phyloP scores from a whole-genome alignment of 2,113 vertebrate species.

The Psilopsiagon aymara region DNA sequence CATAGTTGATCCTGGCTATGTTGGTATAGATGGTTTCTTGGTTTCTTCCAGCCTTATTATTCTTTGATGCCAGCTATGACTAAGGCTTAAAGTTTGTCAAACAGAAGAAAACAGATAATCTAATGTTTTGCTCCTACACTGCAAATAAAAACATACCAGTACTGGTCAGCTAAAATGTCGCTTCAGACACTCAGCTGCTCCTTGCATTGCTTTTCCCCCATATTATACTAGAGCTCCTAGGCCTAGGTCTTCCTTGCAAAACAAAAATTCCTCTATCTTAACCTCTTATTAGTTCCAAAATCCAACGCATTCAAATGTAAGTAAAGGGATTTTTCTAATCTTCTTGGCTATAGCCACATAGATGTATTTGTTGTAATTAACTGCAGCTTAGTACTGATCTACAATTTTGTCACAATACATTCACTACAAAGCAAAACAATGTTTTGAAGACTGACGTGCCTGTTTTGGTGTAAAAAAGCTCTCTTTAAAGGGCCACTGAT shows the following conservation, averaged over 20 bases:
- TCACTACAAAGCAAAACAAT: background rate
- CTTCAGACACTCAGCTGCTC: background rate
- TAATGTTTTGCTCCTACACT: background rate
- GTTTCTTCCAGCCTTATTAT: background rate
- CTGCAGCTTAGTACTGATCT: background rate
- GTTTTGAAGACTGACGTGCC: background rate
- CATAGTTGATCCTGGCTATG: background rate
- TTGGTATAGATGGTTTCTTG: background rate
- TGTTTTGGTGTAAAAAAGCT: background rate
- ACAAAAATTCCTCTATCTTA: background rate
- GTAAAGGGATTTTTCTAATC: background rate
- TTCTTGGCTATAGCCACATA: background rate
- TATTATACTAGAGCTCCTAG: background rate
- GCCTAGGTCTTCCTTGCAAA: background rate
- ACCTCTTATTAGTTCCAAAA: background rate
- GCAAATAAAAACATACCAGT: background rate
- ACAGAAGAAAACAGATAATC: background rate
- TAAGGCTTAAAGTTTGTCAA: background rate
- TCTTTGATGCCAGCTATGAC: constrained; percentile 15
- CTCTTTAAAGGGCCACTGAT: background rate
- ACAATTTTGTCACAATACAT: background rate
- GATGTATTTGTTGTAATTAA: background rate
- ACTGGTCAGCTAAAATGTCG: background rate
- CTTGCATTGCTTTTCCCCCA: background rate
- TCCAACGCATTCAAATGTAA: background rate